These are phyloP conservation scores for Pseudocheirus occidentalis DNA, from an alignment of 2,797 vertebrate species.

Conservation along the genomic window DNA sequence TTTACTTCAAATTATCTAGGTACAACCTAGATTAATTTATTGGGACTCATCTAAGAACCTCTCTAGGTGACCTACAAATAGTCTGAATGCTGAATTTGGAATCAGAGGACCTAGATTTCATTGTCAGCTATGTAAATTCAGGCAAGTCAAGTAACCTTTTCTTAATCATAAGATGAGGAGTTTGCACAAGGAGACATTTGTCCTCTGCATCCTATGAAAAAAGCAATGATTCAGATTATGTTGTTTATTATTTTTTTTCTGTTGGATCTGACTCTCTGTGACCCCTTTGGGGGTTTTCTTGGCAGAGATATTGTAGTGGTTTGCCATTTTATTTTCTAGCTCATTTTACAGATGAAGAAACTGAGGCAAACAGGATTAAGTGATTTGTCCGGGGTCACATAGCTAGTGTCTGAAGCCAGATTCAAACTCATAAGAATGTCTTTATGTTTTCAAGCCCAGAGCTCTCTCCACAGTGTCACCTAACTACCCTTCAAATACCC, in stretches of 20 bases:
- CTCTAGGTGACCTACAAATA: not conserved
- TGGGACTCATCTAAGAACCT: not conserved
- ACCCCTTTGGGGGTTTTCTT: not conserved
- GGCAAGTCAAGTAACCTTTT: not conserved
- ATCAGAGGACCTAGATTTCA: not conserved
- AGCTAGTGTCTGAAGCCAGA: not conserved
- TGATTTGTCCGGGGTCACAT: not conserved
- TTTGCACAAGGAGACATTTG: not conserved
- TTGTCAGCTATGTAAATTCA: not conserved
- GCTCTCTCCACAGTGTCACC: not conserved
- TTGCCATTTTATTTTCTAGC: too few relatives aligned
- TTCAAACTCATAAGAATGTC: not conserved
- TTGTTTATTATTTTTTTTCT: not conserved
- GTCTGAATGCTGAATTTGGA: not conserved
- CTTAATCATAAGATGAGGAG: not conserved
- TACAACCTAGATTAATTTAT: not conserved
- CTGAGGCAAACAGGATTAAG: too few relatives aligned
- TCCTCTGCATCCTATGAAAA: not conserved
- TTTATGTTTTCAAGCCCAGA: not conserved
- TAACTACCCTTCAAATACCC: not conserved
- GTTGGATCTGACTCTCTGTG: not conserved
- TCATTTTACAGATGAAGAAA: too few relatives aligned
- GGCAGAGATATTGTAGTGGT: too few relatives aligned
- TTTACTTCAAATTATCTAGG: not conserved
- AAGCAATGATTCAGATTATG: not conserved